Evolutionary conservation across 37 sponge, comb jelly and placozoan species (phyloP).

Genomic region (Crambe crambe): DNA sequence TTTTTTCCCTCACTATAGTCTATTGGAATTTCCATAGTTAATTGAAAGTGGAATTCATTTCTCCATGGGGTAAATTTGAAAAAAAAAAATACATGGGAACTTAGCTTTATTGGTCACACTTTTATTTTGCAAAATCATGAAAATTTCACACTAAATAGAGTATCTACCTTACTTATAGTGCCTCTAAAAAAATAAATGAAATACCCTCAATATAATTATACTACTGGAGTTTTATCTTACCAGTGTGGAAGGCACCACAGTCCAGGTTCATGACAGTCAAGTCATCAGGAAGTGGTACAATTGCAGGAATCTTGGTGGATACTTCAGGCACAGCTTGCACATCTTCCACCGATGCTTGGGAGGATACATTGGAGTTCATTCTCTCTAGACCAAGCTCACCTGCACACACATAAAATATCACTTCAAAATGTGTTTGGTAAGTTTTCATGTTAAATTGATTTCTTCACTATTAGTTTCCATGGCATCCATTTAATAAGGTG

Average conservation of each 20-base stretch:
- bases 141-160: too few relatives aligned
- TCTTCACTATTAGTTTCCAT: background rate
- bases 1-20: too few relatives aligned
- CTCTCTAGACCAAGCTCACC: slow-evolving; percentile 12
- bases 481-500: background rate
- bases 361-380: background rate
- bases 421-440: too few relatives aligned
- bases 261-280: slow-evolving; percentile 74
- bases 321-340: slow-evolving; percentile 13
- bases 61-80: too few relatives aligned
- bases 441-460: background rate
- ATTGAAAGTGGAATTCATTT: too few relatives aligned
- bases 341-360: background rate
- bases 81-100: too few relatives aligned
- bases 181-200: too few relatives aligned
- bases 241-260: slow-evolving; percentile 86
- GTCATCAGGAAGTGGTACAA: slow-evolving; percentile 57
- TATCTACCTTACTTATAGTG: too few relatives aligned
- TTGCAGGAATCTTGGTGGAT: slow-evolving; percentile 52
- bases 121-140: too few relatives aligned
- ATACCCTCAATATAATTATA: background rate
- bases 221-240: slow-evolving; percentile 28
- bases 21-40: too few relatives aligned
- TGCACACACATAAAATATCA: background rate
- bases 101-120: too few relatives aligned